These are phyloP conservation scores for Heterochromis multidens DNA, from an alignment of 2,113 vertebrate genomes.

Conservation along the genomic window DNA sequence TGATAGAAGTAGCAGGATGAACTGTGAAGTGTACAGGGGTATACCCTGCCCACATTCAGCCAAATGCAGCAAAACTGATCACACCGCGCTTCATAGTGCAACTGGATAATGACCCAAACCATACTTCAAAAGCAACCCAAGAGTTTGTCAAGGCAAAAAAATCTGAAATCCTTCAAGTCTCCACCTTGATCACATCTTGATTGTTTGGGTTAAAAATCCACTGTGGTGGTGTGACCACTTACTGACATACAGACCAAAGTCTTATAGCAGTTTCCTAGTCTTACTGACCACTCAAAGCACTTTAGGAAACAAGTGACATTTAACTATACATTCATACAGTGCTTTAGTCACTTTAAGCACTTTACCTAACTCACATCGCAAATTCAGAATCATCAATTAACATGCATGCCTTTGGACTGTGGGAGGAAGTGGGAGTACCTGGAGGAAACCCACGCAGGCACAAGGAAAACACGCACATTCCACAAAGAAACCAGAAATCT, in stretches of 20 bases:
- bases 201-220: background rate
- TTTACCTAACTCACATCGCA: background rate
- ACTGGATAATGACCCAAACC: background rate
- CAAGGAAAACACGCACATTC: background rate
- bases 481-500: background rate
- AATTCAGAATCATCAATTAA: background rate
- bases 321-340: no score
- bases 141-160: background rate
- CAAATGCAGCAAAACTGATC: background rate
- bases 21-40: background rate
- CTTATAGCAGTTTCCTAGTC: background rate
- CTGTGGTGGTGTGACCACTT: no score
- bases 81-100: background rate
- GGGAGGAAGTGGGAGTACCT: background rate
- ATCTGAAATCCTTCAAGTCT: background rate
- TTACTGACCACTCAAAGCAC: background rate
- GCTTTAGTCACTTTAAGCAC: background rate
- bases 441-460: background rate
- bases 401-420: background rate
- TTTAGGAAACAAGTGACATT: background rate
- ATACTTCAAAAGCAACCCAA: background rate
- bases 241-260: no score
- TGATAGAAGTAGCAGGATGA: background rate
- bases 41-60: background rate
- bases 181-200: background rate